These are phyloP conservation scores for Dissostichus mawsoni DNA, from an alignment of 2,113 vertebrate genomes.

Conservation along the genomic window DNA sequence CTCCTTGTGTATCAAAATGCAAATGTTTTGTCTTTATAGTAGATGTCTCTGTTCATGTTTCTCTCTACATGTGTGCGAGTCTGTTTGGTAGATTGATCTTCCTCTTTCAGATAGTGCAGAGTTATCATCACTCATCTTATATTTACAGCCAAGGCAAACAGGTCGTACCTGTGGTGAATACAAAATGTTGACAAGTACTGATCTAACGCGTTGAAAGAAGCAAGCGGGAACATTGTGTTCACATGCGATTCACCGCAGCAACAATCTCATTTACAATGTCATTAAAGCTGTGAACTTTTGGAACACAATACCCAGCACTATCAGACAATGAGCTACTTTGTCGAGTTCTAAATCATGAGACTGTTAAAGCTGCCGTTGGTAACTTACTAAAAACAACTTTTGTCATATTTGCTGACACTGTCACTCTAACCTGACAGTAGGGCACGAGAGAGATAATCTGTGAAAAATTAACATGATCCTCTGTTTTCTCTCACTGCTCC, in stretches of 20 bases:
- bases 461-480: too few relatives aligned
- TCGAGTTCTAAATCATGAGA: too few relatives aligned
- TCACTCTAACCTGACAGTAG: too few relatives aligned
- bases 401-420: too few relatives aligned
- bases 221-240: neutral
- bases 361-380: too few relatives aligned
- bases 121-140: neutral
- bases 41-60: neutral
- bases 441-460: too few relatives aligned
- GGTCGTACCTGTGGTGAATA: neutral
- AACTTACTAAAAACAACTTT: too few relatives aligned
- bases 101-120: neutral
- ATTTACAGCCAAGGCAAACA: neutral
- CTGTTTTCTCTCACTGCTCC: too few relatives aligned
- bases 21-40: neutral
- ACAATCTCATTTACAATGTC: neutral
- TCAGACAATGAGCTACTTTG: too few relatives aligned
- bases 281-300: too few relatives aligned
- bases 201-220: neutral
- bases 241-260: neutral
- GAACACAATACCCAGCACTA: too few relatives aligned
- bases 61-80: neutral
- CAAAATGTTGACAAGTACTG: neutral
- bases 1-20: neutral
- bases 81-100: neutral